These are phyloP conservation scores for Triplophysa dalaica DNA, from an alignment of 2,113 vertebrate genomes.

Conservation along the genomic window DNA sequence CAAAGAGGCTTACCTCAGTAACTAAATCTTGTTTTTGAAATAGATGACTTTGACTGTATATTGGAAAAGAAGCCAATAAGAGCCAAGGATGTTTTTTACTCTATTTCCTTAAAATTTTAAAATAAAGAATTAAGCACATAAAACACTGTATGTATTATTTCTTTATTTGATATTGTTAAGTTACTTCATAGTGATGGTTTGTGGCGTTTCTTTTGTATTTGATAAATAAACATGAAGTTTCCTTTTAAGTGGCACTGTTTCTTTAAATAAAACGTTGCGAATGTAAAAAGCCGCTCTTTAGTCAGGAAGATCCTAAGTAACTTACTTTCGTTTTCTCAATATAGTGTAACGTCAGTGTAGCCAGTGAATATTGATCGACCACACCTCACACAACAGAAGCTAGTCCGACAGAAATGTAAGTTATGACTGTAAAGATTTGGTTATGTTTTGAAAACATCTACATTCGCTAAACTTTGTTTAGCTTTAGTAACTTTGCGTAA, in stretches of 20 bases:
- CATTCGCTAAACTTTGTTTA: background rate
- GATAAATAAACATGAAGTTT: background rate
- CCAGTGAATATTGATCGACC: background rate
- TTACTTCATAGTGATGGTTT: no score
- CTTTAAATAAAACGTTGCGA: conserved; percentile 2
- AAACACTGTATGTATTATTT: no score
- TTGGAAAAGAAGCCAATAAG: no score
- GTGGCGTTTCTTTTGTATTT: background rate
- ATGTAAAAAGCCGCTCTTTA: background rate
- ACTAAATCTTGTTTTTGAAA: no score
- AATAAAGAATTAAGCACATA: no score
- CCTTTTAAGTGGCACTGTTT: background rate
- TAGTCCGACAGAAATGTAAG: conserved; percentile 19
- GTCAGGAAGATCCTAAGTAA: background rate
- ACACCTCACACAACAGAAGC: background rate
- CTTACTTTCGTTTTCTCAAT: conserved; percentile 13
- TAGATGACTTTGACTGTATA: no score
- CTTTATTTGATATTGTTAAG: no score
- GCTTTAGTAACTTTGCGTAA: background rate
- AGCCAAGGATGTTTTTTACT: no score
- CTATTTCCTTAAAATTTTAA: no score
- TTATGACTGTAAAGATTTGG: background rate
- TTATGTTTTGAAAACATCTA: conserved; percentile 4
- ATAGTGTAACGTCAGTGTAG: no score
- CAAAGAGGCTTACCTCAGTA: no score